phyloP scores from a whole-genome alignment of 2,797 vertebrate genomes.

The Phrynocephalus vlangalii region DNA sequence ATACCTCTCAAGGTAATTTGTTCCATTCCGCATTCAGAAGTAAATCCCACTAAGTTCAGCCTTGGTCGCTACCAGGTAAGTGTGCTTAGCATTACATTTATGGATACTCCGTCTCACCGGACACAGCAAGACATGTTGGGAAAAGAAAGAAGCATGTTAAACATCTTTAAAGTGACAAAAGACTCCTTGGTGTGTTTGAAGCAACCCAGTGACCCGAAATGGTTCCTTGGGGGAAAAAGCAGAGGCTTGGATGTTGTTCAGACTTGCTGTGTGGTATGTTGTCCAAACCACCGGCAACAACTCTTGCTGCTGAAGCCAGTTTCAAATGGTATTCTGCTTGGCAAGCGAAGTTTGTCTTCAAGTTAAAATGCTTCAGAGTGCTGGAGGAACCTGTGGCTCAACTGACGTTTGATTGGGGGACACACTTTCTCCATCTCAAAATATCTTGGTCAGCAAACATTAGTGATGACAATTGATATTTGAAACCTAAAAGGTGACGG shows the following conservation, averaged over 20 bases:
- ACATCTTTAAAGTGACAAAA: not conserved
- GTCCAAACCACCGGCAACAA: not conserved
- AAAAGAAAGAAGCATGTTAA: no score
- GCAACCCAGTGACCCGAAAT: not conserved
- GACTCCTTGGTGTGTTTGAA: not conserved
- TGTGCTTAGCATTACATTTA: not conserved
- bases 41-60: not conserved
- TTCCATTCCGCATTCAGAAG: not conserved
- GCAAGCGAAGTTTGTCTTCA: not conserved
- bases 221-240: not conserved
- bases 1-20: no score
- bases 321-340: not conserved
- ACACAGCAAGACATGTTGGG: not conserved
- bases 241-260: not conserved
- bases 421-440: no score
- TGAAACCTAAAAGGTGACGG: not conserved
- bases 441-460: no score
- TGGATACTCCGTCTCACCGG: not conserved
- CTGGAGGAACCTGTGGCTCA: not conserved
- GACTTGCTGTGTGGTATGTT: not conserved
- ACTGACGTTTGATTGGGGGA: not conserved
- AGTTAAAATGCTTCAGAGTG: not conserved
- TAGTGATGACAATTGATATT: no score
- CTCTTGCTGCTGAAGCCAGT: not conserved
- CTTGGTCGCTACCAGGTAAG: not conserved